These are phyloP conservation scores for Orchesella cincta DNA, from an alignment of 1,140 invertebrate species.

Conservation along the genomic window DNA sequence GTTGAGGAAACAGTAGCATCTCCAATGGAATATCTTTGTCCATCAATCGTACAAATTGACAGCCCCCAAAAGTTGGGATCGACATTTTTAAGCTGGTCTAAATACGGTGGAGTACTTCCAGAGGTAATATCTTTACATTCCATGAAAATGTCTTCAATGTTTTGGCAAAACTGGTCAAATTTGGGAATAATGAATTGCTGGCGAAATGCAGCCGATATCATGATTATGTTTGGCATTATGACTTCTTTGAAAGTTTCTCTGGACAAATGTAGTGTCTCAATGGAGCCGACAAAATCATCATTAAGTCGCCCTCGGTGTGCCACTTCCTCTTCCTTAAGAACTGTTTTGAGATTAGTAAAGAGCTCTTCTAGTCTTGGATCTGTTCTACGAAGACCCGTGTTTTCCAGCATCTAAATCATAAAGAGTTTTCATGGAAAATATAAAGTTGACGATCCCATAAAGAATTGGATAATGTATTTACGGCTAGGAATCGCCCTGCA, in stretches of 20 bases:
- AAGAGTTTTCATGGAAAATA: not conserved
- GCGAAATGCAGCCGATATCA: constrained; percentile 88
- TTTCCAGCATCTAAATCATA: constrained; percentile 70
- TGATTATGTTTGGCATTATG: constrained; percentile 82
- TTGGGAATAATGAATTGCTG: constrained; percentile 83
- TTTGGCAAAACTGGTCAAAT: constrained; percentile 83
- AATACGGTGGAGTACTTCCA: constrained; percentile 88
- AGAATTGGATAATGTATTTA: constrained; percentile 57
- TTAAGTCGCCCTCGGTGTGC: constrained; percentile 23
- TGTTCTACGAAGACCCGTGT: constrained; percentile 80
- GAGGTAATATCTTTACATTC: constrained; percentile 81
- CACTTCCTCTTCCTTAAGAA: constrained; percentile 65
- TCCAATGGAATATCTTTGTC: constrained; percentile 89
- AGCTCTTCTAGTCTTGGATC: constrained; percentile 84
- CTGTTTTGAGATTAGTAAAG: constrained; percentile 76
- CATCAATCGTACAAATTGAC: constrained; percentile 89
- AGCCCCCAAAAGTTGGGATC: constrained; percentile 78
- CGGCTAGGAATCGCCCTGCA: constrained; percentile 79
- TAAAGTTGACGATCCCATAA: not conserved
- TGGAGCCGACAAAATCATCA: constrained; percentile 60
- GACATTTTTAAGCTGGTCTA: constrained; percentile 82
- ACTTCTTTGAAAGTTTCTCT: constrained; percentile 82
- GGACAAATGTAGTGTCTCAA: constrained; percentile 82
- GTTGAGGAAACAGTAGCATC: constrained; percentile 90
- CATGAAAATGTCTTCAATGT: constrained; percentile 92